phyloP scores from a whole-genome alignment of 2,113 vertebrate genomes.

The Cheilinus undulatus region DNA sequence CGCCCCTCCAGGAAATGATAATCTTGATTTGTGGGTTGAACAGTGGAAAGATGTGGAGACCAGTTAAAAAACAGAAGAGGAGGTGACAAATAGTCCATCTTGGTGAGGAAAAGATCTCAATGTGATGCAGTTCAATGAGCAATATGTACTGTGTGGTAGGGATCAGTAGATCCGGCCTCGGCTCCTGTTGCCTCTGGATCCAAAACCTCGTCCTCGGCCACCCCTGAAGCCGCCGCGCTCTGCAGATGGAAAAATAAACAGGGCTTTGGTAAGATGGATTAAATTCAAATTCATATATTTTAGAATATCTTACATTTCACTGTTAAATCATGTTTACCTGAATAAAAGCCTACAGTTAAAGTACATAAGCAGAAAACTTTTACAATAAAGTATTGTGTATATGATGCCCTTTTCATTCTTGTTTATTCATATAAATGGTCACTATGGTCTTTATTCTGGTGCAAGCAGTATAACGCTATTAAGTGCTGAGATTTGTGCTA shows the following conservation, averaged over 20 bases:
- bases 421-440: too few relatives aligned
- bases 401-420: too few relatives aligned
- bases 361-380: too few relatives aligned
- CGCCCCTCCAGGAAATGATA: neutral
- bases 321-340: too few relatives aligned
- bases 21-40: conserved; percentile 5
- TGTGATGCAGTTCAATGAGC: conserved; percentile 67
- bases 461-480: too few relatives aligned
- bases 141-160: conserved; percentile 7
- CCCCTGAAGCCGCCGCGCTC: conserved; percentile 96
- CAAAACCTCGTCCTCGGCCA: conserved; percentile 92
- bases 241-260: conserved; percentile 70
- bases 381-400: too few relatives aligned
- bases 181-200: conserved; percentile 92
- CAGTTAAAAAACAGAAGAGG: neutral
- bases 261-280: too few relatives aligned
- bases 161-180: conserved; percentile 93
- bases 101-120: conserved; percentile 37
- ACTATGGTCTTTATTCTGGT: too few relatives aligned
- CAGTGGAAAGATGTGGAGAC: conserved; percentile 37
- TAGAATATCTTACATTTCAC: too few relatives aligned
- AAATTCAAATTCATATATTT: too few relatives aligned
- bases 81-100: conserved; percentile 47
- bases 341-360: too few relatives aligned
- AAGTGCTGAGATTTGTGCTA: too few relatives aligned